Base-by-base conservation (phyloP, 64 coral and sea anemone species). In the Montipora capricornis region DNA sequence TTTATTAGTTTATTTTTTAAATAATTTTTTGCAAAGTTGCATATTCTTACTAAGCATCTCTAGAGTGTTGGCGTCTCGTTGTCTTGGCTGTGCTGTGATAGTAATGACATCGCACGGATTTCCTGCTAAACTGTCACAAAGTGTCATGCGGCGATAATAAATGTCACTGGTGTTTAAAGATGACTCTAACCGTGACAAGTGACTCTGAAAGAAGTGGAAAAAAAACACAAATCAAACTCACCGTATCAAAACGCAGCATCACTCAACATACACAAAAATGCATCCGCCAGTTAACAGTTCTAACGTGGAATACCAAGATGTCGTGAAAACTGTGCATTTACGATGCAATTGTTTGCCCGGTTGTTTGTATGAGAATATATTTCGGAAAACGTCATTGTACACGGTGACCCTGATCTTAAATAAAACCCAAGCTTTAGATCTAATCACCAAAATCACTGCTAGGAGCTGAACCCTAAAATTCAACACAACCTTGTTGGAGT, bases 61-160 rank as follows among this genome's bases (percentile, higher is more conserved):
- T 19, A 95, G 20, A 73, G 91, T 81, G 12, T 68, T 61, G 5
- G 89, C 52, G 62, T 96, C 89, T 75, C 81, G 90, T 16, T 47
- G 59, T 9, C 89, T 84, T 19, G 95, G 92, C 11, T 76, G 79
- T 4, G 98, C 92, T 17, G 98, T 99, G 59, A 99, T 95, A 2
- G 98, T 99, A 50, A 99, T 89, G 68, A 99, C 73, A 75, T 99
- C 92, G 95, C 98, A 99, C 8, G 95, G 92, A 80, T 99, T 99
- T 13, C 95, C 98, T n/a, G 92, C 75, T 16, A 99, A 80, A n/a
- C 89, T 96, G 80, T 91, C 76, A 66, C 97, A 99, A 44, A 99
- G 44, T 10, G 92, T 95, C 77, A 87, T 83, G 9, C 95, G 95
- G 19, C 90, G 95, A 48, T 96, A 99, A 68, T 92, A 96, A 47